Evolutionary conservation across 2,113 vertebrate genomes (phyloP).

Genomic region (Trichechus manatus): DNA sequence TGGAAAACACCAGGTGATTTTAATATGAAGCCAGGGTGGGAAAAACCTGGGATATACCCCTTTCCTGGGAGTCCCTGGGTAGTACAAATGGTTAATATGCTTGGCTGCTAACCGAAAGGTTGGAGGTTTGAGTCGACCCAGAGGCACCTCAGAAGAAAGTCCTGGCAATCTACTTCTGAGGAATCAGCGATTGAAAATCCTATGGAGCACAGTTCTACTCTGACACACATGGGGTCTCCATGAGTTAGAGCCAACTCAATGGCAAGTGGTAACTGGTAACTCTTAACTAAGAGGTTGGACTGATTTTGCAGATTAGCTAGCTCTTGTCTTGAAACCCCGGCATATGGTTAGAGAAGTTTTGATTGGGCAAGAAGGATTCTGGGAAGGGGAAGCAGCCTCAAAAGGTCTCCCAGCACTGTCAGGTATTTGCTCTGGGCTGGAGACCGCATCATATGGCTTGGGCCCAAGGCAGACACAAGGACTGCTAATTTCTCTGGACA

Average conservation of each 20-base stretch:
- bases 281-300: background rate
- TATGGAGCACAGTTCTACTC: background rate
- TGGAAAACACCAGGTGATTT: slow-evolving; percentile 36
- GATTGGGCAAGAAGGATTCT: slow-evolving; percentile 32
- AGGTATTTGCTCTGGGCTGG: background rate
- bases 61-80: background rate
- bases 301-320: slow-evolving; percentile 33
- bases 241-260: background rate
- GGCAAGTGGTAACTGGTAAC: background rate
- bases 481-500: background rate
- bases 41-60: slow-evolving; percentile 12
- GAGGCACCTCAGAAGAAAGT: background rate
- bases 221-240: background rate
- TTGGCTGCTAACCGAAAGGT: background rate
- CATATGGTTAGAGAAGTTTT: slow-evolving; percentile 3
- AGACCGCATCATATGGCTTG: background rate
- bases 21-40: background rate
- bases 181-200: background rate
- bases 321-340: slow-evolving; percentile 13
- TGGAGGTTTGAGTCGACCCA: background rate
- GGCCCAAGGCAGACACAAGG: background rate
- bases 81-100: background rate
- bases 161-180: background rate
- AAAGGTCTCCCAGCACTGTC: background rate
- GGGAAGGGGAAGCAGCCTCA: background rate